phyloP scores from a whole-genome alignment of 2,888 invertebrate species.

The Myopa testacea region DNA sequence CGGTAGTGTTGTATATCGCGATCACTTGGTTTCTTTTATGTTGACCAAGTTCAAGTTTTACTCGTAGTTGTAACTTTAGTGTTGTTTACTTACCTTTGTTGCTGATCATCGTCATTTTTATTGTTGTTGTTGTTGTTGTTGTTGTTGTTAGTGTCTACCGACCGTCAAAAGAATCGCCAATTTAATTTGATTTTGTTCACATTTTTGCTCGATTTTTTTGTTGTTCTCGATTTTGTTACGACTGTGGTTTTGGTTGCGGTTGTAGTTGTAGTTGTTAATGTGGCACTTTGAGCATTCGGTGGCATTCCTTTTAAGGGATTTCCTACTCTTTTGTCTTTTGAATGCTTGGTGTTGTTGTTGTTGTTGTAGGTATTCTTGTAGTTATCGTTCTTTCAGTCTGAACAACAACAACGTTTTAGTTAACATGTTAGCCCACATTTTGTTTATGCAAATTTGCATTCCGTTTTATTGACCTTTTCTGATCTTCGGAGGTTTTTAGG shows the following conservation, averaged over 20 bases:
- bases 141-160: not conserved
- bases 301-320: constrained; percentile 9
- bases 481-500: not conserved
- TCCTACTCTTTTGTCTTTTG: not conserved
- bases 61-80: not conserved
- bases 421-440: constrained; percentile 37
- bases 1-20: too few species aligned
- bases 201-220: not conserved
- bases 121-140: not conserved
- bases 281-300: not conserved
- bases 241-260: not conserved
- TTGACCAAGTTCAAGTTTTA: constrained; percentile 31
- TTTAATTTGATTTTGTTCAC: constrained; percentile 31
- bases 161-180: constrained; percentile 33
- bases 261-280: not conserved
- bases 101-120: not conserved
- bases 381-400: not conserved
- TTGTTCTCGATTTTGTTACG: not conserved
- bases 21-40: not conserved
- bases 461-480: constrained; percentile 7
- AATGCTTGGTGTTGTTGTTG: not conserved
- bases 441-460: constrained; percentile 27
- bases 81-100: not conserved
- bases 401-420: constrained; percentile 1
- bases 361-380: not conserved